Base-by-base conservation (phyloP, 2,797 vertebrate species). In the Phataginus tricuspis region DNA sequence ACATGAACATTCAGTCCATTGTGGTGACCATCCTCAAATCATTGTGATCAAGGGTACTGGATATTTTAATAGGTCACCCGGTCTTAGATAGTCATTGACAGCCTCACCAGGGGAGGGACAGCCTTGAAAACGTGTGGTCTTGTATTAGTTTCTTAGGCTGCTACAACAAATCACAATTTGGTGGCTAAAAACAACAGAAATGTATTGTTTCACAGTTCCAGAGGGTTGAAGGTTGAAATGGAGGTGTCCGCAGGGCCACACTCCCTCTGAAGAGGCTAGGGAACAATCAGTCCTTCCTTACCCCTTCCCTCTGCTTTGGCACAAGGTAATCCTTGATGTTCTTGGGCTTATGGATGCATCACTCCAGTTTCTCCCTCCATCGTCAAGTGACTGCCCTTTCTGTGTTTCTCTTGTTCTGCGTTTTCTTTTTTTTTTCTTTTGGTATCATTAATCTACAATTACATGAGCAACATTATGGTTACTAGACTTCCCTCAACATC, bases 331-430 rank as follows among this genome's bases (percentile, higher is more conserved):
- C 72, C 39, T 64, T 25, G 3, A 23, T n/a, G 2, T 13, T 37
- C 25, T 55, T 18, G 78, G n/a, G n/a, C 9, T 45, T 64, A 53
- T 1, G 23, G n/a, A 39, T 49, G 45, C 27, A 0, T 21, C 27
- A 2, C 25, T 39, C 7, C 55, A 27, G 0, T 4, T 29, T 29
- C 53, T 2, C 18, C 14, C 18, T 72, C 37, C 8, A 0, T 51
- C 29, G 15, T 64, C 23, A 12, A 12, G 7, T 4, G 2, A 49
- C 15, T 8, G 14, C 34, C n/a, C 29, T 4, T 85, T 86, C 29
- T 39, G n/a, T 15, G 51, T 59, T 31, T 64, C 72, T 75, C 75
- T 61, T 74, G 0, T 29, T 49, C 42, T 68, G 45, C 55, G 7
- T 74, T 42, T 34, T 42, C 55, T 96, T 42, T 74, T 49, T 39